Evolutionary conservation across 2,888 invertebrate species (phyloP), one percentile per base, ranked within the genome.

Genomic region (Caenorhabditis afra): DNA sequence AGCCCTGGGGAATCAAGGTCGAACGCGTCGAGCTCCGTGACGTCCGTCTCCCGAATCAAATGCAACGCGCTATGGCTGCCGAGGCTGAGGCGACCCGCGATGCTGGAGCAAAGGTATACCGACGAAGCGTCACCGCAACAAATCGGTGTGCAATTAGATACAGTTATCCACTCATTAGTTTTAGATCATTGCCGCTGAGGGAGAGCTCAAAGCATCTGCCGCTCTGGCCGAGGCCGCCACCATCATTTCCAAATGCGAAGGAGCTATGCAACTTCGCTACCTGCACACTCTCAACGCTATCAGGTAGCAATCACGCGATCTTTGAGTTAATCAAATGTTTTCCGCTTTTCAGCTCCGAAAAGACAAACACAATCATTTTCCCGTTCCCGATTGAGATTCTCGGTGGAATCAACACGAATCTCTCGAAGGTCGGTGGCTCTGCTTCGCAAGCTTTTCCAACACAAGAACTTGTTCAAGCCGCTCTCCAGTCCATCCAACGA

Each of bases 221-320:
- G 96, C 97, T 0, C 92, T 97, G 41, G 94, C 96, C 67, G 97
- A 97, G 90, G 97, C 97, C n/a, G 96, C 96, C 8, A 96, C 96
- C 91, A 95, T 97, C 58, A 96, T 97, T 88, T 71, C 82, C 0
- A 95, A 96, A 90, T 95, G 96, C 59, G 96, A 97, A 10, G 95
- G 96, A 4, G 97, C 97, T 10, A 92, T 97, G 39, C 96, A 97
- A 91, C 93, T 97, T 23, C 94, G 97, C 79, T 97, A 97, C 90
- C 92, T 95, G 50, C 94, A 97, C 94, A 97, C 97, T 0, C 92
- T 97, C 90, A 96, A 95, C 92, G 95, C 96, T 73, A 97, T 97
- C 58, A 81, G 84, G 82, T 80, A 35, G 20, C 22, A 7, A 29
- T n/a, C 22, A 58, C 1, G 14, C 3, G 1, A 4, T 5, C 12